Percentiles rank a stretch among this genome's conserved stretches.
phyloP scores from a whole-genome alignment of 1,140 invertebrate genomes.

The Leptopilina boulardi region DNA sequence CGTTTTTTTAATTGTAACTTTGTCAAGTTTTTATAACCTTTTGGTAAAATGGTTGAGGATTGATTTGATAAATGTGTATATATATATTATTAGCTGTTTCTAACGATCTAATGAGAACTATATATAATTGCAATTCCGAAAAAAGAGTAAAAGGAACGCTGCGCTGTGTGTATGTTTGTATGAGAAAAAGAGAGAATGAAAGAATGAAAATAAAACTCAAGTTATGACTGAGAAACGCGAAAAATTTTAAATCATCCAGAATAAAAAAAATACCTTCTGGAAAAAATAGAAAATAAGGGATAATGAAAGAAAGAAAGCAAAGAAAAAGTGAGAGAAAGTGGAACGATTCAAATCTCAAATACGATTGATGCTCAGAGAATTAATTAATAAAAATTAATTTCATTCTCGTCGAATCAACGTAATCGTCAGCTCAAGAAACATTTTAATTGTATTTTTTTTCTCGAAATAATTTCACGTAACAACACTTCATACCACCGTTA shows the following conservation, averaged over 20 bases:
- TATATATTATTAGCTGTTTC: slow-evolving; percentile 62
- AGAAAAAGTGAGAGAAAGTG: background rate
- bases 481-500: slow-evolving; percentile 39
- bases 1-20: slow-evolving; percentile 58
- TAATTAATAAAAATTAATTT: no score
- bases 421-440: slow-evolving; percentile 47
- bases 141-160: slow-evolving; percentile 6
- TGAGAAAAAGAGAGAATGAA: slow-evolving; percentile 30
- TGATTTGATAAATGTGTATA: slow-evolving; percentile 62
- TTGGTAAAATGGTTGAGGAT: slow-evolving; percentile 66
- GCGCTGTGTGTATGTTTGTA: slow-evolving; percentile 5
- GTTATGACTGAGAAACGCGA: background rate
- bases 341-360: slow-evolving; percentile 37
- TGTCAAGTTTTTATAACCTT: slow-evolving; percentile 60
- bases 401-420: slow-evolving; percentile 40
- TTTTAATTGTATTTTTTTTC: slow-evolving; percentile 41
- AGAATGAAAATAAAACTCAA: background rate
- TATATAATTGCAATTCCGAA: slow-evolving; percentile 23
- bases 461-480: slow-evolving; percentile 45
- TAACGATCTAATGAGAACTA: slow-evolving; percentile 63
- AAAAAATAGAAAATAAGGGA: slow-evolving; percentile 23
- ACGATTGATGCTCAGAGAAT: slow-evolving; percentile 46
- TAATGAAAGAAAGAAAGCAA: slow-evolving; percentile 8
- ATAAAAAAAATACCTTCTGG: slow-evolving; percentile 24
- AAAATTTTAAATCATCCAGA: slow-evolving; percentile 9